phyloP scores from a whole-genome alignment of 2,113 vertebrate species.

The Bubo blakistoni region DNA sequence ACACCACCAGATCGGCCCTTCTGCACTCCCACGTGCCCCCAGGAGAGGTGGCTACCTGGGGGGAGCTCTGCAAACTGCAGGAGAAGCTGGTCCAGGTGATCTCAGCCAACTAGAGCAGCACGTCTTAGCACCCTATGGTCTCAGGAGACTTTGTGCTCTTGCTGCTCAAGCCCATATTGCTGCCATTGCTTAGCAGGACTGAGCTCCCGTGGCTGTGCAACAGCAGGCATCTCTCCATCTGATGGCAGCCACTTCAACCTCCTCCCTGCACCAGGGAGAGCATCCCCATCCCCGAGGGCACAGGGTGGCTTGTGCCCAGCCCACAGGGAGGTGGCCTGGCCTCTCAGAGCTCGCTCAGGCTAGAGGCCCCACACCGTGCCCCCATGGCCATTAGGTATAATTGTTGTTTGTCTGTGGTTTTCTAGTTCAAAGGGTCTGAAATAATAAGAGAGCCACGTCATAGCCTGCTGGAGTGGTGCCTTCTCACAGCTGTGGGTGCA shows the following conservation, averaged over 20 bases:
- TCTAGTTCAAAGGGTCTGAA: neutral
- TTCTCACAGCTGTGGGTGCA: neutral
- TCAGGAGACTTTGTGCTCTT: neutral
- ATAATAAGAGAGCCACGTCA: neutral
- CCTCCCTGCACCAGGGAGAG: neutral
- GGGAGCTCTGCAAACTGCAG: neutral
- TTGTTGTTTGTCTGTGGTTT: neutral
- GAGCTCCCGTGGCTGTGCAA: neutral
- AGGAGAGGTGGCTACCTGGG: neutral
- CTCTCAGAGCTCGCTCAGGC: neutral
- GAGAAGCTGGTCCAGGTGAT: neutral
- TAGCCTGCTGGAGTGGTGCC: neutral
- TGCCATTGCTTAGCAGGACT: neutral
- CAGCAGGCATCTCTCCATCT: neutral
- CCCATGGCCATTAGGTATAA: neutral
- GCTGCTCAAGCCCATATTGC: neutral
- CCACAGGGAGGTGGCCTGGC: neutral
- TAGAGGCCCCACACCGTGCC: neutral
- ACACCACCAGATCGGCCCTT: accelerated
- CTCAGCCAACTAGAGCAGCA: neutral
- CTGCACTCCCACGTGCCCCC: neutral
- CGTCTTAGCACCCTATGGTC: neutral
- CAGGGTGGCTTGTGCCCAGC: neutral
- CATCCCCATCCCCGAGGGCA: accelerated
- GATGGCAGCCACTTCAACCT: neutral